Conservation (phyloP, 2,113 vertebrate species). For the Odocoileus virginianus region DNA sequence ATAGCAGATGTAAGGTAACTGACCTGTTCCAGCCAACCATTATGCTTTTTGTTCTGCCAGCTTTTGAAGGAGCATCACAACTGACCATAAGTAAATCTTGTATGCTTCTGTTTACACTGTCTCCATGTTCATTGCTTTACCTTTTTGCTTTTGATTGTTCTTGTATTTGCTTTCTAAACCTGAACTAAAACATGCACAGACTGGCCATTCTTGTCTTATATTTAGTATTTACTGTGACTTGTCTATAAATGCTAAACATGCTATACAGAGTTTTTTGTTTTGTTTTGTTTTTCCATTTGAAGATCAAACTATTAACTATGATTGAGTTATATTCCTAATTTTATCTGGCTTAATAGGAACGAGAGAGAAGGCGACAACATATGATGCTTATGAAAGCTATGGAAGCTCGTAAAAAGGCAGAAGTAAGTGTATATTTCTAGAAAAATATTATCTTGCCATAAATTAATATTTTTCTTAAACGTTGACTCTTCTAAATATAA, state of each 20-base stretch:
- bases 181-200: conserved; percentile 88
- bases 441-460: not conserved
- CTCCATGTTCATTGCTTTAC: conserved; percentile 90
- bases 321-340: conserved; percentile 77
- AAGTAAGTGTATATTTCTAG: conserved; percentile 83
- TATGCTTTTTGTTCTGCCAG: conserved; percentile 86
- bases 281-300: conserved; percentile 67
- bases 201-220: conserved; percentile 86
- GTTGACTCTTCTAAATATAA: not conserved
- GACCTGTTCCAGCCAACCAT: conserved; percentile 87
- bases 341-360: conserved; percentile 87
- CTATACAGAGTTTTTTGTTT: conserved; percentile 72
- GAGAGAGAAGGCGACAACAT: conserved; percentile 92
- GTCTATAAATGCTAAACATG: conserved; percentile 86
- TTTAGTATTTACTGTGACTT: conserved; percentile 87
- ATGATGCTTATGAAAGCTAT: conserved; percentile 96
- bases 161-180: conserved; percentile 88
- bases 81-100: conserved; percentile 88
- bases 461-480: not conserved
- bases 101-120: conserved; percentile 88
- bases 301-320: conserved; percentile 44
- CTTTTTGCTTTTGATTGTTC: conserved; percentile 87
- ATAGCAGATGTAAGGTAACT: conserved; percentile 89
- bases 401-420: conserved; percentile 94
- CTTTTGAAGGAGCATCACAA: conserved; percentile 88